A percentile compares a stretch with the other conserved stretches of the same genome.
Evolutionary conservation across 2,113 vertebrate genomes (phyloP).

Genomic region (Agapornis roseicollis): DNA sequence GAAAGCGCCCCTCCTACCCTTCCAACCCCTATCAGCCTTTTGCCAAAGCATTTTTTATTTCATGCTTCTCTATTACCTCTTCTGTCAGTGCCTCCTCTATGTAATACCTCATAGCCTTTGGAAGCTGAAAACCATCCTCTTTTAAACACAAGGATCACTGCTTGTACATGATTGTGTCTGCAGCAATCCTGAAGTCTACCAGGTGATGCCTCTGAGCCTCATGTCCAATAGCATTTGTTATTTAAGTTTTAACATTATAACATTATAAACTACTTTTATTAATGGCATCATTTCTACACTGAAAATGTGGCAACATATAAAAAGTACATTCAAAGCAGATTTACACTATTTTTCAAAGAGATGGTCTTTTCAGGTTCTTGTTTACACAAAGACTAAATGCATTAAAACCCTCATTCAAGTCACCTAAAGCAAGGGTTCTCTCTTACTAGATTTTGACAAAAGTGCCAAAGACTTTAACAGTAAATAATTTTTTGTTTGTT

Average conservation of each 20-base stretch:
- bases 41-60: neutral
- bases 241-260: neutral
- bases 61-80: neutral
- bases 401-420: neutral
- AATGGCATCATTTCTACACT: neutral
- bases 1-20: neutral
- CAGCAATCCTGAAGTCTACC: neutral
- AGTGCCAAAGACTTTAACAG: neutral
- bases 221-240: neutral
- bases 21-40: neutral
- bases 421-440: neutral
- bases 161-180: neutral
- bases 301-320: neutral
- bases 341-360: neutral
- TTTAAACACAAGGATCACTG: neutral
- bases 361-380: neutral
- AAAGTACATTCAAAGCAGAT: neutral
- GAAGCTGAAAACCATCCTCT: neutral
- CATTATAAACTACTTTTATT: neutral
- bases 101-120: neutral
- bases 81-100: neutral
- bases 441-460: neutral
- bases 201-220: neutral
- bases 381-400: neutral
- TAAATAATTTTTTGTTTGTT: neutral